A percentile compares a stretch with the other conserved stretches of the same genome.
phyloP scores from a whole-genome alignment of 2,888 invertebrate species.

The Sesia apiformis region DNA sequence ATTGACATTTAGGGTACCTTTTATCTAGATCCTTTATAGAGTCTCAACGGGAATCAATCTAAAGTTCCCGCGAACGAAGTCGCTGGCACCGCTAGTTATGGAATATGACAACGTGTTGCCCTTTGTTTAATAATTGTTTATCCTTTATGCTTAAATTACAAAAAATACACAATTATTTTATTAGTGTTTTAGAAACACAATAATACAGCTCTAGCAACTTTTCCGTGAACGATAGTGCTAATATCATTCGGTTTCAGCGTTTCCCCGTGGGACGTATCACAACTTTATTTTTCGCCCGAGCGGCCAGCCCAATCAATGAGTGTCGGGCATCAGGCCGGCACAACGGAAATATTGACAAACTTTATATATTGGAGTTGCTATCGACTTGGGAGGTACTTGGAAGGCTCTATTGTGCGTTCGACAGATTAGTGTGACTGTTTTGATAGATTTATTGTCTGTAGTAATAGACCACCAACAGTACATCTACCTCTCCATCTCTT shows the following conservation, averaged over 20 bases:
- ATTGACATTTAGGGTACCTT: too few relatives aligned
- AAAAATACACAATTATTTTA: too few relatives aligned
- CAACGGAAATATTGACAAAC: constrained; percentile 61
- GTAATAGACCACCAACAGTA: too few relatives aligned
- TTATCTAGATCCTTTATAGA: too few relatives aligned
- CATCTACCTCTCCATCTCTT: too few relatives aligned
- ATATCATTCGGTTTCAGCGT: constrained; percentile 5
- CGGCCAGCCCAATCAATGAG: constrained; percentile 53
- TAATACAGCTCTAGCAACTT: constrained; percentile 1
- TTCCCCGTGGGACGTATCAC: constrained; percentile 15
- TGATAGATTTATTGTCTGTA: too few relatives aligned
- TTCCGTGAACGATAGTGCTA: constrained; percentile 1
- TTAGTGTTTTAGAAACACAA: neutral
- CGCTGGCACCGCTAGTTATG: too few relatives aligned
- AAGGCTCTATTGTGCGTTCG: constrained; percentile 13
- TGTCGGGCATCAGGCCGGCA: constrained; percentile 37
- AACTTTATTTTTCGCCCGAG: constrained; percentile 55
- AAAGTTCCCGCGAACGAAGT: too few relatives aligned
- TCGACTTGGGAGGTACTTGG: constrained; percentile 20
- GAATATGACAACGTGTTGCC: too few relatives aligned
- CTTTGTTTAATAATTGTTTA: too few relatives aligned
- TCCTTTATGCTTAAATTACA: too few relatives aligned
- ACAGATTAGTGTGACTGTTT: constrained; percentile 4
- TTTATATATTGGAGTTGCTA: constrained; percentile 45
- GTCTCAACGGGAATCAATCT: too few relatives aligned